Percentiles rank a stretch among this genome's conserved stretches.
Evolutionary conservation across 2,797 vertebrate species (phyloP).

Genomic region (Octomys mimax): DNA sequence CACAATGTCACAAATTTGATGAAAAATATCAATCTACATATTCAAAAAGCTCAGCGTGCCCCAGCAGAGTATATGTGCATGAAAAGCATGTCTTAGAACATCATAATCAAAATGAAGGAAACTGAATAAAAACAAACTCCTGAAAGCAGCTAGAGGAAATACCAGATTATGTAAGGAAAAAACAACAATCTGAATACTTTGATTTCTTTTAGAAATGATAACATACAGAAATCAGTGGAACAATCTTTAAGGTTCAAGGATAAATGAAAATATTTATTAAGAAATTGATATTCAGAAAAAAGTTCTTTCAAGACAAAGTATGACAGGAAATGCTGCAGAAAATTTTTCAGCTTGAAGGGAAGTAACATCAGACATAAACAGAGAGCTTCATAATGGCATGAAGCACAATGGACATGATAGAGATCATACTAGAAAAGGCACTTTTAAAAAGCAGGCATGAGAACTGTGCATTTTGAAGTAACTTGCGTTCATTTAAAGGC

Average conservation of each 20-base stretch:
- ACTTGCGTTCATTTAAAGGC: constrained; percentile 38
- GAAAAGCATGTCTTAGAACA: not conserved
- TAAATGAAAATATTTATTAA: constrained; percentile 45
- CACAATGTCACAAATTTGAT: constrained; percentile 45
- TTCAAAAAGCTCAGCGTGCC: constrained; percentile 46
- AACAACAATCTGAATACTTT: constrained; percentile 42
- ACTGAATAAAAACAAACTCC: constrained; percentile 23
- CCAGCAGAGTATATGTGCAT: not conserved
- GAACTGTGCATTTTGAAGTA: constrained; percentile 52
- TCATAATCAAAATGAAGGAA: constrained; percentile 41
- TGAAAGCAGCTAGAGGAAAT: constrained; percentile 35
- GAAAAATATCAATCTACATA: constrained; percentile 47
- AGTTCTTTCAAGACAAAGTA: not conserved
- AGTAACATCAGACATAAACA: constrained; percentile 2
- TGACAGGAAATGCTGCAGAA: constrained; percentile 39
- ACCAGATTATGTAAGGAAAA: not conserved
- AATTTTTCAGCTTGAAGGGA: constrained; percentile 26
- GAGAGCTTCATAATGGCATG: not conserved
- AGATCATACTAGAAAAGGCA: constrained; percentile 35
- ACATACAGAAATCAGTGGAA: constrained; percentile 36
- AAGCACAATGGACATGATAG: constrained; percentile 5
- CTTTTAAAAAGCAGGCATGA: constrained; percentile 9
- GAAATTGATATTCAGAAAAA: constrained; percentile 48
- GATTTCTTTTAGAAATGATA: constrained; percentile 58
- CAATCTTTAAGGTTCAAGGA: constrained; percentile 50